Conservation (phyloP, 1,140 invertebrate genomes). For the Lepidurus couesii region DNA sequence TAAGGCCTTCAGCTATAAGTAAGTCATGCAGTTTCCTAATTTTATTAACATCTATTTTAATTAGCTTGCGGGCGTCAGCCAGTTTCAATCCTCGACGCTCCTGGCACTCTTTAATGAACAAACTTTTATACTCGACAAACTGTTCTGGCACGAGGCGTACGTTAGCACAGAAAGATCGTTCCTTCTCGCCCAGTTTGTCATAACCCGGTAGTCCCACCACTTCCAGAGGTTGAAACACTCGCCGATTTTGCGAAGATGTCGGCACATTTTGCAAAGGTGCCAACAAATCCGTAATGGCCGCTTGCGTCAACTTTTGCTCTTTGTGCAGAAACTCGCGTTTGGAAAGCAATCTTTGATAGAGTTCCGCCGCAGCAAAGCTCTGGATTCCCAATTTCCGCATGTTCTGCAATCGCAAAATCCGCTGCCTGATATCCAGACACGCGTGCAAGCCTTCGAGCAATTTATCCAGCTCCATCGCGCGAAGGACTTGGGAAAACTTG, state of each 20-base stretch:
- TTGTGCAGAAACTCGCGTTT: slow-evolving; percentile 27
- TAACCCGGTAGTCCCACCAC: slow-evolving; percentile 71
- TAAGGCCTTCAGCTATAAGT: slow-evolving; percentile 63
- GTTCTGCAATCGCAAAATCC: slow-evolving; percentile 57
- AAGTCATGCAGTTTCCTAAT: slow-evolving; percentile 84
- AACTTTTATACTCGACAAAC: slow-evolving; percentile 68
- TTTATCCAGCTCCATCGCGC: slow-evolving; percentile 66
- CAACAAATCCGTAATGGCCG: slow-evolving; percentile 23
- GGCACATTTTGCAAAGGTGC: not conserved
- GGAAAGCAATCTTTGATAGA: slow-evolving; percentile 53
- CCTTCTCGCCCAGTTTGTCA: slow-evolving; percentile 62
- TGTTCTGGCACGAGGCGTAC: slow-evolving; percentile 65
- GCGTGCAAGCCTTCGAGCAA: slow-evolving; percentile 67
- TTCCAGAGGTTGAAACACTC: slow-evolving; percentile 59
- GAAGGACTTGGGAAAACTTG: slow-evolving; percentile 65
- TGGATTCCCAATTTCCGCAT: slow-evolving; percentile 65
- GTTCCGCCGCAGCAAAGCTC: slow-evolving; percentile 55
- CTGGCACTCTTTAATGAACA: slow-evolving; percentile 66
- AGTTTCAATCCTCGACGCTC: slow-evolving; percentile 63
- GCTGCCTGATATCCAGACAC: slow-evolving; percentile 60
- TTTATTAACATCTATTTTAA: slow-evolving; percentile 92
- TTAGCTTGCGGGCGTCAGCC: slow-evolving; percentile 68
- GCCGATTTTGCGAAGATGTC: slow-evolving; percentile 38
- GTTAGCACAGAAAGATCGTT: slow-evolving; percentile 68
- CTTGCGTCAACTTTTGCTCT: slow-evolving; percentile 20